phyloP scores from a whole-genome alignment of 2,113 vertebrate genomes.

The Pomatorhinus ruficollis region DNA sequence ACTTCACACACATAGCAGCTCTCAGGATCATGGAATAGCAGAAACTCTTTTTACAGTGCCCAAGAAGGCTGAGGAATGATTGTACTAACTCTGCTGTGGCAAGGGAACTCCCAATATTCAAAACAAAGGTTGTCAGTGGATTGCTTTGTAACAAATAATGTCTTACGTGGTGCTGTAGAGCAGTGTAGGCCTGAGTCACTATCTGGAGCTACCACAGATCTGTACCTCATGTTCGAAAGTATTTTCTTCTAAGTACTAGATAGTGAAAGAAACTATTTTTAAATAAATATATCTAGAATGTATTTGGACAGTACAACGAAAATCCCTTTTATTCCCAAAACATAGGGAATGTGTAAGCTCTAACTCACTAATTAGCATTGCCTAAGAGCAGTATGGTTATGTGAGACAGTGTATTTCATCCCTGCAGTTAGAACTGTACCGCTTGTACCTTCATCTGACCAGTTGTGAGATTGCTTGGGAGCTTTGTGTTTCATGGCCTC shows the following conservation, averaged over 20 bases:
- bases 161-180: background rate
- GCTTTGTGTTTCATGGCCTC: background rate
- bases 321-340: background rate
- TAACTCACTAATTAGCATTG: background rate
- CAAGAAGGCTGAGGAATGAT: background rate
- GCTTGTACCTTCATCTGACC: background rate
- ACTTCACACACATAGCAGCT: background rate
- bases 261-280: background rate
- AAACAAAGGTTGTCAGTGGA: background rate
- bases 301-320: background rate
- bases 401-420: background rate
- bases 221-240: background rate
- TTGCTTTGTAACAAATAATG: background rate
- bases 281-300: background rate
- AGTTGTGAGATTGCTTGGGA: background rate
- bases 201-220: background rate
- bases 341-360: background rate
- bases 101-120: background rate
- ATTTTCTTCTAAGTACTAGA: background rate
- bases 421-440: background rate
- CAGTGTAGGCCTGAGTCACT: background rate
- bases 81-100: background rate
- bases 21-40: background rate
- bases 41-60: background rate
- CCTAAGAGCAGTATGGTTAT: background rate